Evolutionary conservation across 2,113 vertebrate species (phyloP).

Genomic region (Poeciliopsis occidentalis): DNA sequence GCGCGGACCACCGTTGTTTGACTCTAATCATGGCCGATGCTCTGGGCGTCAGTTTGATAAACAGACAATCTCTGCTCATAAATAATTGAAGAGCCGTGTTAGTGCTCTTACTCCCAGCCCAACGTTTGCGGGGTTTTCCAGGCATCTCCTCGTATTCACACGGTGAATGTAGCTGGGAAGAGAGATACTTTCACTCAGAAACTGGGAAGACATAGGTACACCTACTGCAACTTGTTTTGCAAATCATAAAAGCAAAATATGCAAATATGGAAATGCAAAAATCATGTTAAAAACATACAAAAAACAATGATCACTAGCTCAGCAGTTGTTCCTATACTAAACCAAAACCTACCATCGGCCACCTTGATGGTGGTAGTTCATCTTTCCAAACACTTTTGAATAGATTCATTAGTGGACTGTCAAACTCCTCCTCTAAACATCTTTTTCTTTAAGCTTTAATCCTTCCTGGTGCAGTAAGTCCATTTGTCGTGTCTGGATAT

Average conservation of each 20-base stretch:
- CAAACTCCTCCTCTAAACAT: neutral
- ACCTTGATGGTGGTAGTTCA: neutral
- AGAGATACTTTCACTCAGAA: slow-evolving; percentile 34
- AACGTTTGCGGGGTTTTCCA: slow-evolving; percentile 43
- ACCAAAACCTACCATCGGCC: neutral
- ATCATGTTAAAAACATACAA: neutral
- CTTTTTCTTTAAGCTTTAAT: neutral
- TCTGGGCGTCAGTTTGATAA: slow-evolving; percentile 72
- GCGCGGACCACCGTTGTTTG: slow-evolving; percentile 61
- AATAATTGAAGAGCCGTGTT: slow-evolving; percentile 68
- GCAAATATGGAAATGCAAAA: neutral
- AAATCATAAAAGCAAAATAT: neutral
- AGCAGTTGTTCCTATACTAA: neutral
- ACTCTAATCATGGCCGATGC: slow-evolving; percentile 67
- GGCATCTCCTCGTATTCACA: slow-evolving; percentile 42
- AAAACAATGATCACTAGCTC: neutral
- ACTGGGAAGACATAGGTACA: slow-evolving; percentile 16
- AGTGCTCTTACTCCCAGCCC: slow-evolving; percentile 54
- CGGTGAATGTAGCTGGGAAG: slow-evolving; percentile 42
- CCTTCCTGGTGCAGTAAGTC: neutral
- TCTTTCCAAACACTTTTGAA: neutral
- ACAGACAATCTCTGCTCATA: slow-evolving; percentile 74
- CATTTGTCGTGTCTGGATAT: neutral
- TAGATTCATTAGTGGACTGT: neutral
- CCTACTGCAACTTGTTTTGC: neutral